A percentile compares a stretch with the other conserved stretches of the same genome.
Evolutionary conservation across 2,888 invertebrate species (phyloP).

Genomic region (Bruchidius siliquastri): DNA sequence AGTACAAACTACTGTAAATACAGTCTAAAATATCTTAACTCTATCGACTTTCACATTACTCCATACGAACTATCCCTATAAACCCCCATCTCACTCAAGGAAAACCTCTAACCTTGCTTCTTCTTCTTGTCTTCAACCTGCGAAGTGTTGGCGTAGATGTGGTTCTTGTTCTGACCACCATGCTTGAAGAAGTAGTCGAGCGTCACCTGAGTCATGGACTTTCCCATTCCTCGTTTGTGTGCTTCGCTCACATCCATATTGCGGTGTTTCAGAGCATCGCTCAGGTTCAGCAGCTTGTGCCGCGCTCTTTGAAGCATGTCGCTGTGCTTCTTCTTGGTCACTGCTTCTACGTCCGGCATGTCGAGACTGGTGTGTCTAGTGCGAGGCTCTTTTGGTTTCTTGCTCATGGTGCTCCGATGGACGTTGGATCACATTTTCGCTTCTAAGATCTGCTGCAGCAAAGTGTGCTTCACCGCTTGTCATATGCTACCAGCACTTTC

Average conservation of each 20-base stretch:
- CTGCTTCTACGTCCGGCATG: constrained; percentile 43
- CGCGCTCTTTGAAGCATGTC: constrained; percentile 43
- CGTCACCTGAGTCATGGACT: constrained; percentile 46
- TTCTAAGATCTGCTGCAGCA: not conserved
- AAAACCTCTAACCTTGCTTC: constrained; percentile 9
- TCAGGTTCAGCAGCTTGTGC: constrained; percentile 38
- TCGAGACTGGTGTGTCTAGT: constrained; percentile 46
- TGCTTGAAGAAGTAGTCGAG: constrained; percentile 51
- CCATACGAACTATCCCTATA: not conserved
- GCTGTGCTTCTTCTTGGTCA: constrained; percentile 48
- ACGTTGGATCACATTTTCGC: not conserved
- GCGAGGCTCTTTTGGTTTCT: constrained; percentile 43
- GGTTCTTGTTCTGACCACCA: constrained; percentile 38
- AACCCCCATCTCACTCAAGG: too few species aligned
- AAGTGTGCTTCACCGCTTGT: too few species aligned
- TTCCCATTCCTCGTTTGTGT: constrained; percentile 38
- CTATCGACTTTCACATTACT: too few species aligned
- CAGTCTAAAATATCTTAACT: too few species aligned
- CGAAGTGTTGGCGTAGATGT: constrained; percentile 28
- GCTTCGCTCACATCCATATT: constrained; percentile 27
- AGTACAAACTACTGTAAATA: too few species aligned
- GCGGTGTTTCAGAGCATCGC: constrained; percentile 49
- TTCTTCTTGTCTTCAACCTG: constrained; percentile 10
- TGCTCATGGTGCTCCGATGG: constrained; percentile 22
- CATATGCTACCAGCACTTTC: too few species aligned